Conservation (phyloP, 2,797 vertebrate species). For the Tympanoctomys barrerae region DNA sequence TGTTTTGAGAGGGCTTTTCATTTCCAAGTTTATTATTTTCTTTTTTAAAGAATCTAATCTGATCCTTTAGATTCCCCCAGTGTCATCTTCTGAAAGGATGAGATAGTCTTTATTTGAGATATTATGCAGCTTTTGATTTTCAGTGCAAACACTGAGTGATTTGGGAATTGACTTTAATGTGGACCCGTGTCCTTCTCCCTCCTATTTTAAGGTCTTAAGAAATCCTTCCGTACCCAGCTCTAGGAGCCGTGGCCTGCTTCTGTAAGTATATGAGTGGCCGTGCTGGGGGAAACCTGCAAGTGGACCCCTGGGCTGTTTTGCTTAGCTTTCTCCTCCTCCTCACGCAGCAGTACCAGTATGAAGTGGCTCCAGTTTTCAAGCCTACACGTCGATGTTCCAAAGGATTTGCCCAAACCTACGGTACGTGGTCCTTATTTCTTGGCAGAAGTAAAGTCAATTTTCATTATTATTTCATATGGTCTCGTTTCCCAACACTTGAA, state of each 20-base stretch:
- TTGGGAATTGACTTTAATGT: constrained; percentile 1
- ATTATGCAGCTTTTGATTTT: background rate
- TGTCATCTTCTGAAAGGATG: constrained; percentile 37
- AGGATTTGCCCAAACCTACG: constrained; percentile 81
- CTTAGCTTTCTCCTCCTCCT: constrained; percentile 36
- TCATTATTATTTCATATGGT: background rate
- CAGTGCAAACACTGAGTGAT: background rate
- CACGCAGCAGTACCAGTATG: constrained; percentile 75
- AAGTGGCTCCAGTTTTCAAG: constrained; percentile 80
- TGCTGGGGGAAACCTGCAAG: background rate
- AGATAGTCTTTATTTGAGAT: background rate
- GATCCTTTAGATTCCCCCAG: background rate
- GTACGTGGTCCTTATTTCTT: constrained; percentile 79
- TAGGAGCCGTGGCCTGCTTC: constrained; percentile 77
- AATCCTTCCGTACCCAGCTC: constrained; percentile 77
- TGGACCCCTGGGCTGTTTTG: background rate
- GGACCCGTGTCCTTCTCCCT: background rate
- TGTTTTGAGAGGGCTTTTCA: constrained; percentile 22
- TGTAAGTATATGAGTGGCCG: constrained; percentile 85
- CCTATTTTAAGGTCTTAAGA: constrained; percentile 81
- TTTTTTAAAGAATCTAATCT: background rate
- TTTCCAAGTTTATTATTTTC: background rate
- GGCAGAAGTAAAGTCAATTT: background rate
- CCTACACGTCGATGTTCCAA: constrained; percentile 75
- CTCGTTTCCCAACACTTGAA: background rate